A percentile compares a stretch with the other conserved stretches of the same genome.
Conservation (phyloP, 2,113 vertebrate species). For the Probosciger aterrimus region DNA sequence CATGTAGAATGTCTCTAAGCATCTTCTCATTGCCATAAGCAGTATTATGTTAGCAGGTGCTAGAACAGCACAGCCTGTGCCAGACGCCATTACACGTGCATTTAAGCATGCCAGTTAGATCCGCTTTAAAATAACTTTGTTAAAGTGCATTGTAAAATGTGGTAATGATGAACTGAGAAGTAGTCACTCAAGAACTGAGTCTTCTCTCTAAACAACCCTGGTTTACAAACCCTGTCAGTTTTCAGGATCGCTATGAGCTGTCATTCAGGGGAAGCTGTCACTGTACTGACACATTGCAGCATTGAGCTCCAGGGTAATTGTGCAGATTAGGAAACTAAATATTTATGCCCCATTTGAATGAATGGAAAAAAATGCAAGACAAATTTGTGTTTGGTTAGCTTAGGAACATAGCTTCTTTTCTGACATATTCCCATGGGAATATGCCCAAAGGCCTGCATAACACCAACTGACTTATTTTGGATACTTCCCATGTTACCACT, state of each 20-base stretch:
- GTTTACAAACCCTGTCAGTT: slow-evolving; percentile 5
- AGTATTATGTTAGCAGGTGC: not conserved
- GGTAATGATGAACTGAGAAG: not conserved
- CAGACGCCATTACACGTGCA: not conserved
- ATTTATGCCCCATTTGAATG: not conserved
- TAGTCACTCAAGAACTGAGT: not conserved
- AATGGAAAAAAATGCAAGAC: not conserved
- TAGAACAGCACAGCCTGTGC: not conserved
- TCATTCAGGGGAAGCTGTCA: slow-evolving; percentile 9
- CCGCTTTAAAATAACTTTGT: not conserved
- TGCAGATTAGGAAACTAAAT: slow-evolving; percentile 17
- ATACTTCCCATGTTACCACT: not conserved
- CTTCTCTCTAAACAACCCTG: not conserved
- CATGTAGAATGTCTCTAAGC: not conserved
- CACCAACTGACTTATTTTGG: not conserved
- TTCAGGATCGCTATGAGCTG: not conserved
- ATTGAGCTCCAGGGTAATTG: not conserved
- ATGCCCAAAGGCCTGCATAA: not conserved
- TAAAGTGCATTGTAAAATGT: not conserved
- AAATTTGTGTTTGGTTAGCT: not conserved
- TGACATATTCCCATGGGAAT: not conserved
- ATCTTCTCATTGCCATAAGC: not conserved
- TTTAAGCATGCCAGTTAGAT: not conserved
- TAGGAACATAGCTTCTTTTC: not conserved
- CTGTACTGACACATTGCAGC: not conserved